phyloP scores from a whole-genome alignment of 2,888 invertebrate genomes.

The Agriopis marginaria region DNA sequence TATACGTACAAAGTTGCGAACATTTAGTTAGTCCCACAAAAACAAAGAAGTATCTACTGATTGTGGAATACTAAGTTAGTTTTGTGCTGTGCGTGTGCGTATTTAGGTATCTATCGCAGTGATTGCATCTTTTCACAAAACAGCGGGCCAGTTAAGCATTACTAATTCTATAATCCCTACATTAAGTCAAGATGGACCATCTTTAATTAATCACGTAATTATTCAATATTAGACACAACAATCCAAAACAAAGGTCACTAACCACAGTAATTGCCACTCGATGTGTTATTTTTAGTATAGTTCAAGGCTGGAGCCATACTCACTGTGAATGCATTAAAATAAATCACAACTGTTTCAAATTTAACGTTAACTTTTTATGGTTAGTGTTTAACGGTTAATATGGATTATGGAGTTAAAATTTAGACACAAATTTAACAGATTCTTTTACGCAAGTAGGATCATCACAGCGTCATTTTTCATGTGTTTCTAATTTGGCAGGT shows the following conservation, averaged over 20 bases:
- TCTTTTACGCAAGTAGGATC: too few relatives aligned
- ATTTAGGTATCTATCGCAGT: too few relatives aligned
- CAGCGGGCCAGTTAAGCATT: not conserved
- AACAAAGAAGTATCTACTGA: too few relatives aligned
- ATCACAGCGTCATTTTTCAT: too few relatives aligned
- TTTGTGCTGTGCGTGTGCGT: too few relatives aligned
- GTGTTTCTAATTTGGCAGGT: too few relatives aligned
- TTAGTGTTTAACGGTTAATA: conserved; percentile 7
- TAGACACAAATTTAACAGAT: not conserved
- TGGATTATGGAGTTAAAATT: not conserved
- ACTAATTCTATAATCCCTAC: conserved; percentile 15
- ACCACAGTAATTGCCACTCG: conserved; percentile 34
- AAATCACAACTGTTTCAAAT: conserved; percentile 33
- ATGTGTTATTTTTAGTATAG: conserved; percentile 38
- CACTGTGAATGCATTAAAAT: conserved; percentile 39
- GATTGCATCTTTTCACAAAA: too few relatives aligned
- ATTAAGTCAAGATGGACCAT: conserved; percentile 14
- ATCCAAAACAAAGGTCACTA: conserved; percentile 40
- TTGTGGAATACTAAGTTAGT: too few relatives aligned
- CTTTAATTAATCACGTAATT: conserved; percentile 35
- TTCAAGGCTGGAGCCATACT: conserved; percentile 39
- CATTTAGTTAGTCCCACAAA: too few relatives aligned
- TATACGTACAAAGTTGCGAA: too few relatives aligned
- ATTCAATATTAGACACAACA: conserved; percentile 28
- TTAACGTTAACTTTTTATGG: conserved; percentile 23